Percentiles rank a stretch among this genome's conserved stretches.
Evolutionary conservation across 2,888 invertebrate genomes (phyloP).

Genomic region (Phytoseiulus persimilis): DNA sequence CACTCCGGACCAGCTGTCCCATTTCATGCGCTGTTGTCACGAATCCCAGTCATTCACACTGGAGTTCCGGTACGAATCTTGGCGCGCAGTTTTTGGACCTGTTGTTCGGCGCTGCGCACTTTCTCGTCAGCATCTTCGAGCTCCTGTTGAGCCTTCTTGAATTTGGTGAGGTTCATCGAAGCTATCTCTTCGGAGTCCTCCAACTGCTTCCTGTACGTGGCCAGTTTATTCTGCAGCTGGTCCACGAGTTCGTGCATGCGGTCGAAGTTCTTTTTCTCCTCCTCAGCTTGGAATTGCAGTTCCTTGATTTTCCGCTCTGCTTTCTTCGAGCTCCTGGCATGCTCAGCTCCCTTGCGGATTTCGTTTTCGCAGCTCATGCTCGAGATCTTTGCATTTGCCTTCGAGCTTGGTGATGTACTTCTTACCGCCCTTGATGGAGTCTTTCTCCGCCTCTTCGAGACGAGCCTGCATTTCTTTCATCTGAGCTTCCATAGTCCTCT

Average conservation of each 20-base stretch:
- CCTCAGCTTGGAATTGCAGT: slow-evolving; percentile 40
- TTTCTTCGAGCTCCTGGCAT: background rate
- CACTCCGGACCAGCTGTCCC: too few relatives aligned
- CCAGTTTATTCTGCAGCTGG: slow-evolving; percentile 40
- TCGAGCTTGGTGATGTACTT: slow-evolving; percentile 45
- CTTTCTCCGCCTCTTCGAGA: slow-evolving; percentile 6
- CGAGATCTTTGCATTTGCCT: slow-evolving; percentile 41
- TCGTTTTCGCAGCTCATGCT: slow-evolving; percentile 44
- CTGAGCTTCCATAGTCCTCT: slow-evolving; percentile 92
- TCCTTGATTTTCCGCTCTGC: slow-evolving; percentile 12
- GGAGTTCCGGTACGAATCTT: slow-evolving; percentile 25
- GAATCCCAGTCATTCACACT: background rate
- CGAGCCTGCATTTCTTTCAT: slow-evolving; percentile 76
- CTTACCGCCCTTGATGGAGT: slow-evolving; percentile 41
- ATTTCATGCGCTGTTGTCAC: too few relatives aligned
- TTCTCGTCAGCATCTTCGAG: slow-evolving; percentile 39
- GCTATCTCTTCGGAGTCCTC: slow-evolving; percentile 36
- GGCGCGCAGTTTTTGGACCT: slow-evolving; percentile 15
- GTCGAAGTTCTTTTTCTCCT: slow-evolving; percentile 42
- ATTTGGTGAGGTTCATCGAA: slow-evolving; percentile 41
- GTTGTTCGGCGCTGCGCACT: slow-evolving; percentile 12
- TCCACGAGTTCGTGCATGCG: slow-evolving; percentile 41
- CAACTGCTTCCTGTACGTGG: slow-evolving; percentile 41
- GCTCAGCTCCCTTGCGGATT: background rate
- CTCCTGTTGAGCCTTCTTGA: slow-evolving; percentile 41